These are phyloP conservation scores for Drosophila paracracens DNA, from an alignment of 2,888 invertebrate species.

Conservation along the genomic window DNA sequence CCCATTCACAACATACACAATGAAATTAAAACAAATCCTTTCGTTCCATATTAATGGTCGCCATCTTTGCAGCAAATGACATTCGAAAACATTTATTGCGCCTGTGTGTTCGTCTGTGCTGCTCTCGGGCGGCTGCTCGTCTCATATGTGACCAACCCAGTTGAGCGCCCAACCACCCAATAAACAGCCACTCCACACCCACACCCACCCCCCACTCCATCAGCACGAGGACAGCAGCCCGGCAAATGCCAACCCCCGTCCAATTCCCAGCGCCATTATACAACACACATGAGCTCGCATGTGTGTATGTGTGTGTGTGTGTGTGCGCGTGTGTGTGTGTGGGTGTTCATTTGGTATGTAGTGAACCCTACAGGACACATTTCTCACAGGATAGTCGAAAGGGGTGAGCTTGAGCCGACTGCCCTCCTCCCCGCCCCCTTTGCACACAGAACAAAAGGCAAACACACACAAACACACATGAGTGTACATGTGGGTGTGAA, in stretches of 20 bases:
- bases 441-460: constrained; percentile 60
- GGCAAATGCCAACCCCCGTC: constrained; percentile 51
- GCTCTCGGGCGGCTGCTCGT: constrained; percentile 21
- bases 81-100: constrained; percentile 81
- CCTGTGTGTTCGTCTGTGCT: constrained; percentile 46
- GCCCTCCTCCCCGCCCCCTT: constrained; percentile 5
- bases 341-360: constrained; percentile 78
- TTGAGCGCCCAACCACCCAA: constrained; percentile 29
- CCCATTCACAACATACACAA: constrained; percentile 45
- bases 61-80: constrained; percentile 82
- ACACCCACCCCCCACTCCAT: constrained; percentile 38
- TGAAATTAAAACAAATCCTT: constrained; percentile 81
- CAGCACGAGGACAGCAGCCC: constrained; percentile 45
- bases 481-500: constrained; percentile 35
- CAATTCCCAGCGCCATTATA: constrained; percentile 68
- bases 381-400: constrained; percentile 65
- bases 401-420: constrained; percentile 54
- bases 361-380: constrained; percentile 81
- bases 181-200: constrained; percentile 22
- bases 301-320: background rate
- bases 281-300: constrained; percentile 35
- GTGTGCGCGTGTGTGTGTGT: constrained; percentile 22
- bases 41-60: constrained; percentile 82
- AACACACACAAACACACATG: constrained; percentile 45
- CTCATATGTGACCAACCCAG: constrained; percentile 66